Percentiles rank a stretch among this genome's conserved stretches.
phyloP scores from a whole-genome alignment of 2,113 vertebrate genomes.

The Corythornis cristatus region DNA sequence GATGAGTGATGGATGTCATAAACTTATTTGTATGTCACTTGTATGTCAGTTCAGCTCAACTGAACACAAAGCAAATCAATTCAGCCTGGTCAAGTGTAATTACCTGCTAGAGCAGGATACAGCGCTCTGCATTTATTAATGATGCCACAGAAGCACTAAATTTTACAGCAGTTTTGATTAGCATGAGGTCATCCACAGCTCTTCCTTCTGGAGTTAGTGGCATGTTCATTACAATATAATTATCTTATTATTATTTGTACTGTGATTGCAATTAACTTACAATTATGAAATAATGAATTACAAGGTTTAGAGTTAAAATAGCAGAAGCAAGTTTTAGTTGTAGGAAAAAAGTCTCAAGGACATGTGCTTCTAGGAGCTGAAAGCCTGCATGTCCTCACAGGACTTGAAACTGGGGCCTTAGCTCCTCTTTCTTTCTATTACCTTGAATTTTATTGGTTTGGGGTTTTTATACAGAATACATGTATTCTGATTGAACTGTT shows the following conservation, averaged over 20 bases:
- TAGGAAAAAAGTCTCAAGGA: not conserved
- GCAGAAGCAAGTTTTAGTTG: not conserved
- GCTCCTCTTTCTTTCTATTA: not conserved
- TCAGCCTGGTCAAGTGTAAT: conserved; percentile 27
- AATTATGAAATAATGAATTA: not conserved
- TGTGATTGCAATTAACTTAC: not conserved
- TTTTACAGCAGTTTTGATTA: not conserved
- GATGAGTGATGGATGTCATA: conserved; percentile 22
- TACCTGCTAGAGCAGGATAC: not conserved
- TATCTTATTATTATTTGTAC: not conserved
- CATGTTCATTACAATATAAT: not conserved
- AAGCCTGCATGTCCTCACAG: not conserved
- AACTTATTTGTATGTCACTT: not conserved
- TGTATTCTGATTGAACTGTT: not conserved
- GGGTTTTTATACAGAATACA: not conserved
- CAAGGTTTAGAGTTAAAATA: not conserved
- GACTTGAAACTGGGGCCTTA: not conserved
- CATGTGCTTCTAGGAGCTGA: not conserved
- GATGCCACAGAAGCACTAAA: not conserved
- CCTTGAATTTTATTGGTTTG: not conserved
- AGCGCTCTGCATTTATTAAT: not conserved
- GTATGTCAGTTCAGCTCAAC: conserved; percentile 23
- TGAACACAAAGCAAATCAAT: conserved; percentile 41
- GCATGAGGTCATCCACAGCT: not conserved
- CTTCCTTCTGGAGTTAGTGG: not conserved